Evolutionary conservation across 2,113 vertebrate species (phyloP).

Genomic region (Thamnaconus septentrionalis): DNA sequence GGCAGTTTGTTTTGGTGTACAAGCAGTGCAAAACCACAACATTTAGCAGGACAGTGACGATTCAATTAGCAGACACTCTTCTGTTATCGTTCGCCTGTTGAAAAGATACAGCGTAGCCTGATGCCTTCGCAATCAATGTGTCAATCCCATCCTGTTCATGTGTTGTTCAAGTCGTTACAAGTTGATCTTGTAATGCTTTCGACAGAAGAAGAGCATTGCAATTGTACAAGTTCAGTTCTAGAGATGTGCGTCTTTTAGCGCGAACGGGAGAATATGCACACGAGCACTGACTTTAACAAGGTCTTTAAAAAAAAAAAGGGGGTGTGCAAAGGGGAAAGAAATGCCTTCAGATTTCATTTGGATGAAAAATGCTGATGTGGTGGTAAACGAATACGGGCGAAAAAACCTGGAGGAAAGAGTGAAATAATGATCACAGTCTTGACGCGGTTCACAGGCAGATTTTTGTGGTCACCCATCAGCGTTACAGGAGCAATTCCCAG

Average conservation of each 20-base stretch:
- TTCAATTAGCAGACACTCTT: too few species aligned
- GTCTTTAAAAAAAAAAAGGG: constrained; percentile 73
- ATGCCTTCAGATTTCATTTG: constrained; percentile 85
- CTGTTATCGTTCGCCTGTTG: too few species aligned
- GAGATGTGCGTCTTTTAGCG: constrained; percentile 71
- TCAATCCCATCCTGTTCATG: too few species aligned
- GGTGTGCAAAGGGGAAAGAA: constrained; percentile 74
- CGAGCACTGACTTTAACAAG: constrained; percentile 74
- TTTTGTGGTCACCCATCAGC: constrained; percentile 71
- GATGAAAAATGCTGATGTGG: constrained; percentile 68
- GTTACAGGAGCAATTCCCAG: constrained; percentile 62
- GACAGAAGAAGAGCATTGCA: too few species aligned
- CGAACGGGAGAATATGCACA: constrained; percentile 35
- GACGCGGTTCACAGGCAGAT: constrained; percentile 70
- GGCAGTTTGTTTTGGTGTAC: too few species aligned
- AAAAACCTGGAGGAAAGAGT: constrained; percentile 55
- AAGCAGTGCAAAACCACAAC: too few species aligned
- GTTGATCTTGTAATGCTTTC: too few species aligned
- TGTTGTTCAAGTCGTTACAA: too few species aligned
- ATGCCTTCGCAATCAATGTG: too few species aligned
- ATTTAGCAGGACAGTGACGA: too few species aligned
- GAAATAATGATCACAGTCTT: constrained; percentile 69
- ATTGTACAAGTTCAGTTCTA: neutral
- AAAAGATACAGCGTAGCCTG: too few species aligned
- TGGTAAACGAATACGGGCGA: constrained; percentile 67